Percentiles rank a stretch among this genome's conserved stretches.
Evolutionary conservation across 2,888 invertebrate genomes (phyloP).

Genomic region (Euspilapteryx auroguttella): DNA sequence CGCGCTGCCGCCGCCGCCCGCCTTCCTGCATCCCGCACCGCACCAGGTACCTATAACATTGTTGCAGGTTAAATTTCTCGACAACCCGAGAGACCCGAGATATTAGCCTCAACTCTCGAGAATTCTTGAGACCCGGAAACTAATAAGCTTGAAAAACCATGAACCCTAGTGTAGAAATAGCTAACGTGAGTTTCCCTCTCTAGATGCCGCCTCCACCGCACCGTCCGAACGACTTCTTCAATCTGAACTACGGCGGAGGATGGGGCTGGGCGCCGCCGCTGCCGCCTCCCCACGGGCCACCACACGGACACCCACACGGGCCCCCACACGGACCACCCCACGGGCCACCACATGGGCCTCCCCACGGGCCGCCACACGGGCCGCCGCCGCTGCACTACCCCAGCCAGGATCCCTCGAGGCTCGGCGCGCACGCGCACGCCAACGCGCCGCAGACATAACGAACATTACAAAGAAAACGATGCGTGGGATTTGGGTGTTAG

Average conservation of each 20-base stretch:
- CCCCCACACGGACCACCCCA: conserved; percentile 25
- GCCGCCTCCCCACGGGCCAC: conserved; percentile 22
- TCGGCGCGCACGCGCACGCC: conserved; percentile 70
- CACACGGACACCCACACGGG: conserved; percentile 45
- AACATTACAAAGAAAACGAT: no score
- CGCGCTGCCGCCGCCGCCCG: conserved; percentile 60
- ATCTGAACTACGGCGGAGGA: conserved; percentile 48
- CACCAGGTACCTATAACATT: conserved; percentile 30
- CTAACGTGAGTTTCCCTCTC: no score
- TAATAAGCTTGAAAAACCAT: no score
- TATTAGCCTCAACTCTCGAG: no score
- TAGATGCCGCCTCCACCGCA: conserved; percentile 50
- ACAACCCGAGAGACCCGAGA: no score
- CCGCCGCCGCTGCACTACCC: conserved; percentile 84
- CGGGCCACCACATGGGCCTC: conserved; percentile 44
- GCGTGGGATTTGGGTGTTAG: no score
- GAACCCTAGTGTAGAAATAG: no score
- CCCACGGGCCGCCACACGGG: conserved; percentile 24
- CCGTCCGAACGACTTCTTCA: conserved; percentile 66
- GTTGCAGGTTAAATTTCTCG: conserved; percentile 14
- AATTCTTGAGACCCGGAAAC: no score
- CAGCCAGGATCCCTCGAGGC: conserved; percentile 93
- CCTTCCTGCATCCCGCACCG: conserved; percentile 49
- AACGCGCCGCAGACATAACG: conserved; percentile 39
- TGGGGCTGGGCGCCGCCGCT: conserved; percentile 16